These are phyloP conservation scores for Caenorhabditis doughertyi DNA, from an alignment of 2,888 invertebrate species.

Conservation along the genomic window DNA sequence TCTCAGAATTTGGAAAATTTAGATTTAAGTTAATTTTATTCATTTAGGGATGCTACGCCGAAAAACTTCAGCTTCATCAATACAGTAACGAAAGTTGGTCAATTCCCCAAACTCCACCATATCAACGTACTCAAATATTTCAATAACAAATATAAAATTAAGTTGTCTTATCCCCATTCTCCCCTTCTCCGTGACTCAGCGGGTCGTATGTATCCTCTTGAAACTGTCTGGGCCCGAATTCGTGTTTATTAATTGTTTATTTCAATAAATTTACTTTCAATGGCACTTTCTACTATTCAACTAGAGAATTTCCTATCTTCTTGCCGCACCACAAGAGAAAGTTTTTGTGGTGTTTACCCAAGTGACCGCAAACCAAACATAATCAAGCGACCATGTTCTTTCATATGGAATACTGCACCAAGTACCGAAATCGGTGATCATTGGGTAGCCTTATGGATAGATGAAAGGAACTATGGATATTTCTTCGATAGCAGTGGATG, in stretches of 20 bases:
- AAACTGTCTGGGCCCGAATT: constrained; percentile 15
- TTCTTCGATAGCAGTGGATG: constrained; percentile 3
- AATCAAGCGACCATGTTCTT: background rate
- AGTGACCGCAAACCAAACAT: background rate
- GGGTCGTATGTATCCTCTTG: constrained; percentile 1
- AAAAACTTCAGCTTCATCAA: background rate
- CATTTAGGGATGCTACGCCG: constrained; percentile 11
- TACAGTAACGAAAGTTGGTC: background rate
- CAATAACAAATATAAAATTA: constrained; percentile 8
- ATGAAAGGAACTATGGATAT: constrained; percentile 15
- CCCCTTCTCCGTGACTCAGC: constrained; percentile 13
- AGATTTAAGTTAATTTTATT: background rate
- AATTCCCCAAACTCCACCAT: background rate
- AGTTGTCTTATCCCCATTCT: background rate
- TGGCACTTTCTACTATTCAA: constrained; percentile 19
- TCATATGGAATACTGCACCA: constrained; percentile 28
- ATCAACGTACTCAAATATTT: too few relatives aligned
- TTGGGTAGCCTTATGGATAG: constrained; percentile 26
- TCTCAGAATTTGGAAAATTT: background rate
- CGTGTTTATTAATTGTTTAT: background rate
- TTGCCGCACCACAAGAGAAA: background rate
- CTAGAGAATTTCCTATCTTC: background rate
- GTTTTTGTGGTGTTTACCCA: constrained; percentile 6
- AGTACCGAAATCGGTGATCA: constrained; percentile 5
- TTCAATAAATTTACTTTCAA: background rate